Conservation (phyloP, 1,140 invertebrate genomes). For the Mesaphorura yosii region DNA sequence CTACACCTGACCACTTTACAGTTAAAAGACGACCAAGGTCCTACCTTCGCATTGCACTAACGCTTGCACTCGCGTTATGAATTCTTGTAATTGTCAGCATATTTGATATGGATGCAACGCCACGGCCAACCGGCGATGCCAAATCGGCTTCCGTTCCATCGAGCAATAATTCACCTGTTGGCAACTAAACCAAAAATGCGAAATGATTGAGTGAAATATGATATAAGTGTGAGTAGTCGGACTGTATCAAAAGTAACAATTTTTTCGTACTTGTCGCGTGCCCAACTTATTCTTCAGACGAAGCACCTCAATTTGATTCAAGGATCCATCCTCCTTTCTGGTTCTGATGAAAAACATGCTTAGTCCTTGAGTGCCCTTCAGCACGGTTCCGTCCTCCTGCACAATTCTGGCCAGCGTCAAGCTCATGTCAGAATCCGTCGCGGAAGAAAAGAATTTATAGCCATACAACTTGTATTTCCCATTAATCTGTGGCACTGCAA, state of each 20-base stretch:
- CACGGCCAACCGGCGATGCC: conserved; percentile 44
- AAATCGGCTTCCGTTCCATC: conserved; percentile 43
- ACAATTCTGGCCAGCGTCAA: conserved; percentile 46
- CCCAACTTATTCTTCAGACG: conserved; percentile 48
- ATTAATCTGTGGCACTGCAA: conserved; percentile 38
- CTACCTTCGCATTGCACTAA: conserved; percentile 43
- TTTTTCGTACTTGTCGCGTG: conserved; percentile 40
- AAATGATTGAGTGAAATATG: no score
- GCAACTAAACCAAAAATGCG: conserved; percentile 40
- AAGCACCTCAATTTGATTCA: conserved; percentile 46
- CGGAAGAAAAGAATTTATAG: conserved; percentile 51
- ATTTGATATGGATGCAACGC: conserved; percentile 43
- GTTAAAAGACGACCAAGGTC: conserved; percentile 7
- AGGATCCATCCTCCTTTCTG: conserved; percentile 35
- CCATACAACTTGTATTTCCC: conserved; percentile 43
- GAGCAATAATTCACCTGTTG: conserved; percentile 48
- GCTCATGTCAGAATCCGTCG: conserved; percentile 49
- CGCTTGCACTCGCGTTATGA: conserved; percentile 43
- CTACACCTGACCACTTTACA: background rate
- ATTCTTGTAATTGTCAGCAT: conserved; percentile 49
- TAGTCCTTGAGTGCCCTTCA: conserved; percentile 28
- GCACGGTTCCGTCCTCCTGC: conserved; percentile 36
- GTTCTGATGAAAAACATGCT: conserved; percentile 45
- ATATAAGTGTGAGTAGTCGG: background rate
- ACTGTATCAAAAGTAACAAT: background rate